Percentiles rank a stretch among this genome's conserved stretches.
These are phyloP conservation scores for Metaphire vulgaris DNA, from an alignment of 1,140 invertebrate genomes.

Conservation along the genomic window DNA sequence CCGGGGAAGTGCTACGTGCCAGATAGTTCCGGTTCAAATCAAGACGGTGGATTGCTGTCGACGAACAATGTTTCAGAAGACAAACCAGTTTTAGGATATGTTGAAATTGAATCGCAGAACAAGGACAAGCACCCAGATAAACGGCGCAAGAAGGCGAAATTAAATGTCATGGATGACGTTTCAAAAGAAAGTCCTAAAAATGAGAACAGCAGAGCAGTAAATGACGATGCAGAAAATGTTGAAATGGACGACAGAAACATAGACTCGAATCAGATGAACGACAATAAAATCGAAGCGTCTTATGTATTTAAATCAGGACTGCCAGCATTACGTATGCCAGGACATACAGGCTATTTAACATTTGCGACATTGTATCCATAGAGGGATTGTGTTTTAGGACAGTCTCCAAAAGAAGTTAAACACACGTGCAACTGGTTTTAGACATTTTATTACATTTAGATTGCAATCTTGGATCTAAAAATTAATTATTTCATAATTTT, in stretches of 20 bases:
- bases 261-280: neutral
- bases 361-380: slow-evolving; percentile 63
- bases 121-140: neutral
- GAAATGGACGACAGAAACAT: neutral
- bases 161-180: neutral
- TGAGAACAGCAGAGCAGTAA: neutral
- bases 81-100: slow-evolving; percentile 10
- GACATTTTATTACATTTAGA: too few relatives aligned
- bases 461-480: too few relatives aligned
- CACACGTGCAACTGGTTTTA: too few relatives aligned
- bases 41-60: too few relatives aligned
- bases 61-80: neutral
- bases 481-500: too few relatives aligned
- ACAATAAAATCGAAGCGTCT: neutral
- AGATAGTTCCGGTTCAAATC: too few relatives aligned
- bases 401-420: too few relatives aligned
- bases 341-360: slow-evolving; percentile 90
- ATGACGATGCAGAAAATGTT: neutral
- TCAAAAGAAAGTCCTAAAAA: neutral
- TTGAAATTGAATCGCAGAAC: slow-evolving; percentile 12
- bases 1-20: neutral
- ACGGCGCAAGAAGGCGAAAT: neutral
- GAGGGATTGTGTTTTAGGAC: too few relatives aligned
- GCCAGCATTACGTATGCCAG: slow-evolving; percentile 65
- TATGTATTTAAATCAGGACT: slow-evolving; percentile 60